Evolutionary conservation across 2,888 invertebrate genomes (phyloP), one percentile per base, ranked within the genome.

Genomic region (Laothoe populi): DNA sequence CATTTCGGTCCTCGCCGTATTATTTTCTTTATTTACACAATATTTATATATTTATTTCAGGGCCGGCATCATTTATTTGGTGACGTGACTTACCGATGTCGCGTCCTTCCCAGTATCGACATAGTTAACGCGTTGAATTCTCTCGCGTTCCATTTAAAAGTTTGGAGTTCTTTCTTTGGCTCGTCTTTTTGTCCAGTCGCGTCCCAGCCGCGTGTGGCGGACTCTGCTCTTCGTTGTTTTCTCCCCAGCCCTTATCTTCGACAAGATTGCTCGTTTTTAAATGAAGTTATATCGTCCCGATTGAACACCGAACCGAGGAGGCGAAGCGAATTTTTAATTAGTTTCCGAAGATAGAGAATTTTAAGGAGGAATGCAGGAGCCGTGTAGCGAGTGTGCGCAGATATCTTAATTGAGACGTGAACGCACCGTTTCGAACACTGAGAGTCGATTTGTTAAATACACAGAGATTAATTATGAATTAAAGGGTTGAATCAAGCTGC

Each of bases 221-320:
- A 82, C 83, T 79, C 79, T 83, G 87, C 85, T 91, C 88, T 90
- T 91, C 88, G 91, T 91, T 90, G 91, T 92, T 91, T 90, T 90
- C 92, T 90, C 89, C 82, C 88, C 87, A 87, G 84, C 76, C 73
- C 87, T 92, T 92, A 91, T 92, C 91, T 89, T 81, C 77, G 84
- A 90, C 92, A 91, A 92, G 91, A 91, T 91, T 90, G 90, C 90
- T 89, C 89, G 88, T 91, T 90, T 92, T 90, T 90, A 91, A 92
- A 92, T 92, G 90, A 92, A 92, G 92, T 92, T 92, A 92, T 92
- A 92, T 88, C 87, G 87, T 82, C 85, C 78, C 89, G 91, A 88
- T 90, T 90, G 88, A 88, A 88, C 90, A 88, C 80, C 84, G 82
- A 82, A 79, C 86, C 79, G 85, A 78, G 85, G 79, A 86, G 90